Percentiles rank a stretch among this genome's conserved stretches.
Conservation (phyloP, 2,797 vertebrate genomes). For the Sebastolobus alascanus region DNA sequence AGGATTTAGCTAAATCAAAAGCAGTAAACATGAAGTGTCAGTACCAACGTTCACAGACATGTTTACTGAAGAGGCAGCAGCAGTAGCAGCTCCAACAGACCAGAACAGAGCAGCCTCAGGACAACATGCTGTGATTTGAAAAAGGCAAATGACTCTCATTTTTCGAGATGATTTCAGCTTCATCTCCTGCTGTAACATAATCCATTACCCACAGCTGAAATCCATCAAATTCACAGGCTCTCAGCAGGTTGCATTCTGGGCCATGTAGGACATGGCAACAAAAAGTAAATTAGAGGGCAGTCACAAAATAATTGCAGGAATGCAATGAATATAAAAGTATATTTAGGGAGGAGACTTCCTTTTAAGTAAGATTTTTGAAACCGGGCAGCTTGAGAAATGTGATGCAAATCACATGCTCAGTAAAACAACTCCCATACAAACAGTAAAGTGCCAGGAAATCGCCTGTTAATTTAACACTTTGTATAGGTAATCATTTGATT, state of each 20-base stretch:
- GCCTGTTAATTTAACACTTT: not conserved
- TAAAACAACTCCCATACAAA: not conserved
- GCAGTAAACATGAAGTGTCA: constrained; percentile 2
- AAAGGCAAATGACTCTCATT: constrained; percentile 19
- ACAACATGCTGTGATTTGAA: constrained; percentile 27
- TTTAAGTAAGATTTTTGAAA: constrained; percentile 25
- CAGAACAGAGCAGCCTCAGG: constrained; percentile 15
- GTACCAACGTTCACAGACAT: not conserved
- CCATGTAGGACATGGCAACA: constrained; percentile 25
- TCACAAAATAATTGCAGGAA: constrained; percentile 31
- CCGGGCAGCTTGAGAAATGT: constrained; percentile 6
- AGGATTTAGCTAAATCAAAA: not conserved
- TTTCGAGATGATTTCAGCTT: constrained; percentile 36
- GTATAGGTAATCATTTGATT: not conserved
- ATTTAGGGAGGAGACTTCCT: constrained; percentile 25
- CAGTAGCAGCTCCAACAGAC: not conserved
- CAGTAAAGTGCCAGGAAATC: not conserved
- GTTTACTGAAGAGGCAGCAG: not conserved
- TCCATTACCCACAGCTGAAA: constrained; percentile 34
- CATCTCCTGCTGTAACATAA: constrained; percentile 50
- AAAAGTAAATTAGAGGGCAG: constrained; percentile 55
- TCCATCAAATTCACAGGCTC: constrained; percentile 46
- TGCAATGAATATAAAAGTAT: constrained; percentile 7
- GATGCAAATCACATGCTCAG: not conserved
- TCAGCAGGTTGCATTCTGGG: constrained; percentile 48